phyloP scores from a whole-genome alignment of 1,140 invertebrate species.

The Drosophila jambulina region DNA sequence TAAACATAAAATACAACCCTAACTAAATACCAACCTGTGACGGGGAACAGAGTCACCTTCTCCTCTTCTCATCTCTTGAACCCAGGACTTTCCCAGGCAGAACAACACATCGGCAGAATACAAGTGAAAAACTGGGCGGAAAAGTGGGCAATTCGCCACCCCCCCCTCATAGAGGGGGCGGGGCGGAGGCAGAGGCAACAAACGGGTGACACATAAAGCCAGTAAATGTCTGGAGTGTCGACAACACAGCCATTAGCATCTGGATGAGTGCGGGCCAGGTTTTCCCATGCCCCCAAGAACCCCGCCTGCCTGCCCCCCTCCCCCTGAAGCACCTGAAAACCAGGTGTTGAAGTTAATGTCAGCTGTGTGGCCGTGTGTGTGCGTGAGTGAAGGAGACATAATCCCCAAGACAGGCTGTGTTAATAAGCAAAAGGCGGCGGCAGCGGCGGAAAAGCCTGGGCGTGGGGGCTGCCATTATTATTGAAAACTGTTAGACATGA shows the following conservation, averaged over 20 bases:
- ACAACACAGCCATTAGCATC: constrained; percentile 77
- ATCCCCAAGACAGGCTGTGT: constrained; percentile 67
- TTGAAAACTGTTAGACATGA: constrained; percentile 80
- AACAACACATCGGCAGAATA: background rate
- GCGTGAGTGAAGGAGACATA: constrained; percentile 40
- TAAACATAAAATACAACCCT: background rate
- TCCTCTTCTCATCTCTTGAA: constrained; percentile 28
- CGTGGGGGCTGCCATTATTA: constrained; percentile 56
- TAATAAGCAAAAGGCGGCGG: constrained; percentile 63
- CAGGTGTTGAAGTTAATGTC: constrained; percentile 72
- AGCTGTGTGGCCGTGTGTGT: constrained; percentile 15
- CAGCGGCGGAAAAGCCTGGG: constrained; percentile 1
- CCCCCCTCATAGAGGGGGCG: background rate
- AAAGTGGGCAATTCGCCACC: background rate
- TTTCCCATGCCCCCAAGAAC: background rate
- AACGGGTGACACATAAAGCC: constrained; percentile 57
- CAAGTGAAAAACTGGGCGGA: constrained; percentile 6
- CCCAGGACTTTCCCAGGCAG: constrained; percentile 7
- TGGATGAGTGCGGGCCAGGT: constrained; percentile 39
- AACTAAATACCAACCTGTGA: background rate
- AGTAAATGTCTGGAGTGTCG: constrained; percentile 70
- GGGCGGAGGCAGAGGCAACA: constrained; percentile 32
- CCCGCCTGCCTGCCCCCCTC: background rate
- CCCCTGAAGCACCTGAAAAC: constrained; percentile 2
- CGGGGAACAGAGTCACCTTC: background rate